Conservation (phyloP, 1,140 invertebrate species). For the Hesperophylax magnus region DNA sequence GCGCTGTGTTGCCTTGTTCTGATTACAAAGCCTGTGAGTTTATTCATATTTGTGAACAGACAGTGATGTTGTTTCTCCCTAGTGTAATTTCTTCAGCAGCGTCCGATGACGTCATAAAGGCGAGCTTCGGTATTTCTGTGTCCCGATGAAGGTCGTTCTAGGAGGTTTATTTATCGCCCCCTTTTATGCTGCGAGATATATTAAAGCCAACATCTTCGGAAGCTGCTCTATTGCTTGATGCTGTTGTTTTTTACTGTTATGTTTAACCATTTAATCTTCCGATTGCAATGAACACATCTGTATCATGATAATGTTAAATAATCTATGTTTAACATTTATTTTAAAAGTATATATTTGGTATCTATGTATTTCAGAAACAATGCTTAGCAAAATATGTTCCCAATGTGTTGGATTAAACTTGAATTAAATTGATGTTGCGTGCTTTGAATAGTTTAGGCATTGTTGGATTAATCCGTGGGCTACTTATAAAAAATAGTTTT, state of each 20-base stretch:
- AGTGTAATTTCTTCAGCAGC: constrained; percentile 8
- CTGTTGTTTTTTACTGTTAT: neutral
- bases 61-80: constrained; percentile 15
- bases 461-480: too few species aligned
- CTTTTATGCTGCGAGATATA: constrained; percentile 24
- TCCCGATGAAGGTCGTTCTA: constrained; percentile 27
- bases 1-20: neutral
- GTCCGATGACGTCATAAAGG: constrained; percentile 30
- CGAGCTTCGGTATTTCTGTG: constrained; percentile 30
- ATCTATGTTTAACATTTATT: too few species aligned
- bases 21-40: constrained; percentile 6
- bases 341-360: too few species aligned
- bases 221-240: neutral
- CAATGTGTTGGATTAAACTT: too few species aligned
- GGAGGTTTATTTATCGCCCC: constrained; percentile 27
- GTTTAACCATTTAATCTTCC: too few species aligned
- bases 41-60: constrained; percentile 12
- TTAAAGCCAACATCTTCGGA: constrained; percentile 20
- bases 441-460: too few species aligned
- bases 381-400: too few species aligned
- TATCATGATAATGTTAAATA: too few species aligned
- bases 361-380: too few species aligned
- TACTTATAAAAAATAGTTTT: too few species aligned
- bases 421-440: too few species aligned
- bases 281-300: too few species aligned